phyloP scores from a whole-genome alignment of 1,140 invertebrate genomes.

The Zaprionus inermis region DNA sequence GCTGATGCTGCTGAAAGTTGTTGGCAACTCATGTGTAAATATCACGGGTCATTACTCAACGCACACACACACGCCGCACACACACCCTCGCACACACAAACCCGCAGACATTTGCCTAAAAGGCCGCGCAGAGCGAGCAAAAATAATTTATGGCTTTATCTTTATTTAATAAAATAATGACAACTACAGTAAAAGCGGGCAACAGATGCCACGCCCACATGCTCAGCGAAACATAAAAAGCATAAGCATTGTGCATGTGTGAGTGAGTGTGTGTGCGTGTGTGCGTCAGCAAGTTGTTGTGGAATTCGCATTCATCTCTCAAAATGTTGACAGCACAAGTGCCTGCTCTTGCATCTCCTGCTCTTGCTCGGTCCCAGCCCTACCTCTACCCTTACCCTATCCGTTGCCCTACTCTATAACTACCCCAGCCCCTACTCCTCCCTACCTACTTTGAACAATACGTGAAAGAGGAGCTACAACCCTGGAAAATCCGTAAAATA shows the following conservation, averaged over 20 bases:
- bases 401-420: no score
- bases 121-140: constrained; percentile 54
- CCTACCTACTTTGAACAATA: no score
- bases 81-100: constrained; percentile 6
- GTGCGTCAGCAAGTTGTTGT: constrained; percentile 66
- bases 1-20: constrained; percentile 46
- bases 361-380: neutral
- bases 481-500: no score
- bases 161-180: constrained; percentile 79
- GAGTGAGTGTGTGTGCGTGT: constrained; percentile 17
- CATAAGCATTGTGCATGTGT: constrained; percentile 1
- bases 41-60: constrained; percentile 75
- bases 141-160: constrained; percentile 81
- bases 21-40: constrained; percentile 77
- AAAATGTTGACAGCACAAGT: constrained; percentile 54
- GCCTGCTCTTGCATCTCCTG: constrained; percentile 26
- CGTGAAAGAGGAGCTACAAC: no score
- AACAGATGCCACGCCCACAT: constrained; percentile 29
- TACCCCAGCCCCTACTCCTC: neutral
- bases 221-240: neutral
- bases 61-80: constrained; percentile 30
- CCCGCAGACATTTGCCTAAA: constrained; percentile 48
- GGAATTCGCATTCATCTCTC: constrained; percentile 51
- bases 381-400: neutral
- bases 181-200: constrained; percentile 56